Percentiles rank a stretch among this genome's conserved stretches.
These are phyloP conservation scores for Lycorma delicatula DNA, from an alignment of 1,140 invertebrate genomes.

Conservation along the genomic window DNA sequence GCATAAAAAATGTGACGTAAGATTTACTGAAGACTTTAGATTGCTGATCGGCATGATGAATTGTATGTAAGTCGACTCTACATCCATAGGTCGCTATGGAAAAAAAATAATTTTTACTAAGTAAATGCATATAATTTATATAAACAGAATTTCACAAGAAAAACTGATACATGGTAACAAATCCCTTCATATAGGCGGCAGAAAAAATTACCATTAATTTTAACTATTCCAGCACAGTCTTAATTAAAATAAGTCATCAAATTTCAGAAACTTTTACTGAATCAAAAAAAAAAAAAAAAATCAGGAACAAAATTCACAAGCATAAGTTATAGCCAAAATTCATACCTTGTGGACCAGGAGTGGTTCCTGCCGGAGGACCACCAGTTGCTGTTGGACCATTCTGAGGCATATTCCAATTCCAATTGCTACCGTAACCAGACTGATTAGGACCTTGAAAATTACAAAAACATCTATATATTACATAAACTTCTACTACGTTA, in stretches of 20 bases:
- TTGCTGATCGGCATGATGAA: too few species aligned
- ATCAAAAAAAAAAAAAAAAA: slow-evolving; percentile 36
- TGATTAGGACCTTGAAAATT: slow-evolving; percentile 30
- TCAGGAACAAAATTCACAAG: too few species aligned
- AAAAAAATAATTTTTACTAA: too few species aligned
- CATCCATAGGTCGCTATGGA: too few species aligned
- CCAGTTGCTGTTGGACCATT: slow-evolving; percentile 45
- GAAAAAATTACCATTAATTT: not conserved
- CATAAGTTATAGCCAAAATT: slow-evolving; percentile 23
- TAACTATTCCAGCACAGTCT: too few species aligned
- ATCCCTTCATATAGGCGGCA: not conserved
- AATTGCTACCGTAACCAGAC: slow-evolving; percentile 45
- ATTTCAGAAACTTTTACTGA: slow-evolving; percentile 22
- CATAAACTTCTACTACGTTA: too few species aligned
- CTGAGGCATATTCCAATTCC: slow-evolving; percentile 50
- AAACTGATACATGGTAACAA: too few species aligned
- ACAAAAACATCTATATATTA: slow-evolving; percentile 4
- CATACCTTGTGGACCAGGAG: slow-evolving; percentile 43
- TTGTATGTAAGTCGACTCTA: too few species aligned
- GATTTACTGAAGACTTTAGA: too few species aligned
- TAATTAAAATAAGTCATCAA: not conserved
- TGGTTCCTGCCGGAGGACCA: slow-evolving; percentile 44
- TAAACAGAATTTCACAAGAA: too few species aligned
- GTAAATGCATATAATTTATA: too few species aligned
- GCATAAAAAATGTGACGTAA: too few species aligned